Evolutionary conservation across 2,113 vertebrate genomes (phyloP), one percentile per base, ranked within the genome.

Genomic region (Lutjanus erythropterus): DNA sequence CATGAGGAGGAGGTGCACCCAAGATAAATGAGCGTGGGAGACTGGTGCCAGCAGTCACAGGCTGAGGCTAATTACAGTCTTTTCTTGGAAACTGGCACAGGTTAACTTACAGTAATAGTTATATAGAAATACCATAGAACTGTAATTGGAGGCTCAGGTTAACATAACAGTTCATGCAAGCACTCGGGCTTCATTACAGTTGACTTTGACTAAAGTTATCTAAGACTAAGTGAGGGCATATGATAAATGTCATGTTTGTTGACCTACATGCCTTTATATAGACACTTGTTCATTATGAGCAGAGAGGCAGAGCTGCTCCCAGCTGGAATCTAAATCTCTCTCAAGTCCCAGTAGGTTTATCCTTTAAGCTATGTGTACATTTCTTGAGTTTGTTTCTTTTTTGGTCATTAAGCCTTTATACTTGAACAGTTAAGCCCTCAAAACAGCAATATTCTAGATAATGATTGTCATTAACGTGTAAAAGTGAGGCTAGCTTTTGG

Each of bases 41-140:
- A 69, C 80, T 70, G 85, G 88, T 71, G 76, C 88, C 88, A 91
- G 84, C 80, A 83, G 79, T 88, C 80, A 70, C 81, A 75, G 83
- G 71, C 82, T 87, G 67, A 90, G 74, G 84, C 79, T 92, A 90
- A 93, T 94, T 94, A 90, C 60, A 81, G 71, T 68, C 76, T 90
- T 91, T 90, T 91, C 91, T 80, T 86, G 80, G 89, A 90, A 89
- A 87, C 80, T 76, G 83, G 82, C 73, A 68, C 72, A 86, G 85
- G 83, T 90, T 92, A 46, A 72, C 75, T 88, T 89, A 81, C 83
- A 80, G 80, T 83, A 77, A 81, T 33, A 62, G 64, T 61, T 81
- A 37, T 75, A 55, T 62, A 42, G 35, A 71, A 60, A 71, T 55
- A 72, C 23, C 46, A 41, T 11, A 66, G 2, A 82, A 79, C 44